Percentiles rank a stretch among this genome's conserved stretches.
phyloP scores from a whole-genome alignment of 2,797 vertebrate species.

The Mus spretus region DNA sequence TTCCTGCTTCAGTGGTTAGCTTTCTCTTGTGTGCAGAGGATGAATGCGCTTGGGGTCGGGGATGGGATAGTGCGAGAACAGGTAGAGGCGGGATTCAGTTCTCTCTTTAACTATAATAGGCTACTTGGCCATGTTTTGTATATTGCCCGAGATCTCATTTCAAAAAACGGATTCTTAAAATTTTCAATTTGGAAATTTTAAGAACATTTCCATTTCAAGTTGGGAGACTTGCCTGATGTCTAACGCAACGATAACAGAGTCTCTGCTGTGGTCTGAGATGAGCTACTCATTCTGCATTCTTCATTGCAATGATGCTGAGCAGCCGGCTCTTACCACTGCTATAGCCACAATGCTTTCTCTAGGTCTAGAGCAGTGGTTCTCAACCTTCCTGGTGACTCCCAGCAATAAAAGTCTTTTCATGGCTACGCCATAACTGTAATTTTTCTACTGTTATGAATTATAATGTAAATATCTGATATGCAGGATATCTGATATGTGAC shows the following conservation, averaged over 20 bases:
- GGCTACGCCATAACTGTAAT: neutral
- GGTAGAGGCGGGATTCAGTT: neutral
- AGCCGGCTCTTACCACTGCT: neutral
- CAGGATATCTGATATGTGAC: neutral
- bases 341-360: neutral
- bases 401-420: neutral
- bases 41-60: rapidly evolving
- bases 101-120: neutral
- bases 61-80: neutral
- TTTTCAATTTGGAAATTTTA: neutral
- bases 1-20: too few species aligned
- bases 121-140: neutral
- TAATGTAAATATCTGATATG: neutral
- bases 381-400: neutral
- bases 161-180: neutral
- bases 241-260: neutral
- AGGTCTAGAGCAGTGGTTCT: neutral
- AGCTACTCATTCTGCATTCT: neutral
- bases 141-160: neutral
- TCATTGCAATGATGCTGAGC: neutral
- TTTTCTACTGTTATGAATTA: neutral
- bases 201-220: neutral
- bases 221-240: neutral
- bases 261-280: neutral
- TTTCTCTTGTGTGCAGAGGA: neutral